Evolutionary conservation across 1,140 invertebrate species (phyloP), one percentile per base, ranked within the genome.

Genomic region (Trichomalopsis sarcophagae): DNA sequence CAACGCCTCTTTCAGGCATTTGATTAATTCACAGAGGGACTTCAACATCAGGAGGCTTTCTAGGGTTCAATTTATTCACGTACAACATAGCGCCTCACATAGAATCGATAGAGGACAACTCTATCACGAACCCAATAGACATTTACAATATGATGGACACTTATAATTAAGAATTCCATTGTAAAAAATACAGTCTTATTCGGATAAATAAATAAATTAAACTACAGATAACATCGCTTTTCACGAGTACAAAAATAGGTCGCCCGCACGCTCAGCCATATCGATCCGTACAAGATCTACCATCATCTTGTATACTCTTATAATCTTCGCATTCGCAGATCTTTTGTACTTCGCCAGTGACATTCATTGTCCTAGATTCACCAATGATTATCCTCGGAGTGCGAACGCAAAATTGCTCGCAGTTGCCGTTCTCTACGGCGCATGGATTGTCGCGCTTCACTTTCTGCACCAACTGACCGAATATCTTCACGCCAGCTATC

Each of bases 311-410:
- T 10, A 83, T 76, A 0, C 0, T 17, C 17, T 68, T 36, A 17
- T 30, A 33, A 79, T 84, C 76, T 17, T 84, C 71, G 76, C 82
- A 84, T 7, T 33, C 21, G 76, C 82, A 84, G 11, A 78, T 40
- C 30, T 79, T 84, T 30, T 78, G 47, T 5, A 84, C 6, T n/a
- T 79, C 47, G 21, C 33, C 82, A 13, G 82, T 84, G 1, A 71
- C 23, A 5, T 71, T 50, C 21, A 84, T 27, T 1, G 2, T 11
- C 7, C 71, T 78, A 0, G 44, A 17, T 9, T 44, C 44, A 55
- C 36, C 73, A 27, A 73, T 30, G 1, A 84, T 27, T 3, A 44
- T 66, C 76, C 36, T 68, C 2, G 75, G 82, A 13, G 2, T 33
- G 2, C 75, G n/a, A 4, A 84, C 55, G 14, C 82, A 84, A 7